Evolutionary conservation across 2,113 vertebrate species (phyloP).

Genomic region (Hylia prasina): DNA sequence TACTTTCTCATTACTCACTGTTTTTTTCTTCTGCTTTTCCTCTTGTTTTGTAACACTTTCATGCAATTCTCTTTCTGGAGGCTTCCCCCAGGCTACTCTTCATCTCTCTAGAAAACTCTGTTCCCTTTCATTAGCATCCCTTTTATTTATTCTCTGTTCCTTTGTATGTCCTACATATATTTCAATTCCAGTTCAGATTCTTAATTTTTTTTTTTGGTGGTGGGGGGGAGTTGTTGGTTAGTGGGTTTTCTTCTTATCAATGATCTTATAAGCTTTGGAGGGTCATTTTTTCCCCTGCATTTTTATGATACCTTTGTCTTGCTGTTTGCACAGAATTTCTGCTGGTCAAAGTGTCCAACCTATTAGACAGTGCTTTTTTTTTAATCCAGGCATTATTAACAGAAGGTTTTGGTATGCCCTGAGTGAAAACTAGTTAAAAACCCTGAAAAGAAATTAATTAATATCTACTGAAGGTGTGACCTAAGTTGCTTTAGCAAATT

Average conservation of each 20-base stretch:
- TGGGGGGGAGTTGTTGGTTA: accelerated
- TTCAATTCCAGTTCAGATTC: neutral
- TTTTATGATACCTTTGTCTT: neutral
- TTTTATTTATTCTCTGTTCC: neutral
- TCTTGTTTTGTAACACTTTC: neutral
- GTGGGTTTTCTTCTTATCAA: neutral
- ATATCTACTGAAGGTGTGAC: neutral
- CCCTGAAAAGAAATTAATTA: neutral
- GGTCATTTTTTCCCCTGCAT: neutral
- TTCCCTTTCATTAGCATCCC: neutral
- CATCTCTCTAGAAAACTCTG: neutral
- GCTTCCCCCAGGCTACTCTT: neutral
- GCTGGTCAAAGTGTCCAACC: neutral
- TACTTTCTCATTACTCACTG: neutral
- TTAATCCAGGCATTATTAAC: neutral
- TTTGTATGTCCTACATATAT: neutral
- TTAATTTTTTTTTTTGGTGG: neutral
- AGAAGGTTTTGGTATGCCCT: neutral
- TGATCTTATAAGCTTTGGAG: neutral
- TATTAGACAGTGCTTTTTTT: neutral
- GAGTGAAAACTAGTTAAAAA: neutral
- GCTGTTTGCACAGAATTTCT: neutral
- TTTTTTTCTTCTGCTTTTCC: neutral
- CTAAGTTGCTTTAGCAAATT: neutral
- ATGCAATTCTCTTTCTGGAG: neutral